Evolutionary conservation across 2,113 vertebrate species (phyloP).

Genomic region (Rhea pennata): DNA sequence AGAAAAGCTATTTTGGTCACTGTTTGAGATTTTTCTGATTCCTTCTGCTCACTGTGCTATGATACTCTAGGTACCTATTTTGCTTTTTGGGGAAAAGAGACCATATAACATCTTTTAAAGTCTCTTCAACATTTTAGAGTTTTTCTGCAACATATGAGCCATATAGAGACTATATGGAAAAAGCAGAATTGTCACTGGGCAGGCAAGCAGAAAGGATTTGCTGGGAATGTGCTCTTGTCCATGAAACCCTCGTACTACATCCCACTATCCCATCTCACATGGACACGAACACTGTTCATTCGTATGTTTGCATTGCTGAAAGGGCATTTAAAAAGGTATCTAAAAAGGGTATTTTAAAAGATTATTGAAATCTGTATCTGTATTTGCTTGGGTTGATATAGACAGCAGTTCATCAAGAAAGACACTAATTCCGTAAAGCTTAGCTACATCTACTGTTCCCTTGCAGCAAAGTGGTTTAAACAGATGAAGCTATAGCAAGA

Average conservation of each 20-base stretch:
- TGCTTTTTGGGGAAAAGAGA: not conserved
- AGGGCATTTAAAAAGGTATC: not conserved
- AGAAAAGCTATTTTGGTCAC: not conserved
- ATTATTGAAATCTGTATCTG: not conserved
- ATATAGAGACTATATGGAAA: not conserved
- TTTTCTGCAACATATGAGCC: not conserved
- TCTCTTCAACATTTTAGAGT: not conserved
- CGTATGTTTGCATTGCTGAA: not conserved
- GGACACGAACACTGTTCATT: not conserved
- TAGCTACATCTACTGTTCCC: not conserved
- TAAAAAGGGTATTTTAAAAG: not conserved
- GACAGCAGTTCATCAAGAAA: not conserved
- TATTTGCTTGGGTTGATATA: not conserved
- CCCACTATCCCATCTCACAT: not conserved
- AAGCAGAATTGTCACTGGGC: not conserved
- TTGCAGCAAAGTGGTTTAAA: not conserved
- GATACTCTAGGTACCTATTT: not conserved
- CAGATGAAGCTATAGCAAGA: not conserved
- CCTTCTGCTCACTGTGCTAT: not conserved
- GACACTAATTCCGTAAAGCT: not conserved
- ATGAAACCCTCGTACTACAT: not conserved
- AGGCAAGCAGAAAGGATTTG: not conserved
- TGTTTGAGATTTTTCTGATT: not conserved
- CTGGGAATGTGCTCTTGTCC: not conserved
- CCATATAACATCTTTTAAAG: not conserved